phyloP scores from a whole-genome alignment of 2,113 vertebrate species.

The Pavo muticus region DNA sequence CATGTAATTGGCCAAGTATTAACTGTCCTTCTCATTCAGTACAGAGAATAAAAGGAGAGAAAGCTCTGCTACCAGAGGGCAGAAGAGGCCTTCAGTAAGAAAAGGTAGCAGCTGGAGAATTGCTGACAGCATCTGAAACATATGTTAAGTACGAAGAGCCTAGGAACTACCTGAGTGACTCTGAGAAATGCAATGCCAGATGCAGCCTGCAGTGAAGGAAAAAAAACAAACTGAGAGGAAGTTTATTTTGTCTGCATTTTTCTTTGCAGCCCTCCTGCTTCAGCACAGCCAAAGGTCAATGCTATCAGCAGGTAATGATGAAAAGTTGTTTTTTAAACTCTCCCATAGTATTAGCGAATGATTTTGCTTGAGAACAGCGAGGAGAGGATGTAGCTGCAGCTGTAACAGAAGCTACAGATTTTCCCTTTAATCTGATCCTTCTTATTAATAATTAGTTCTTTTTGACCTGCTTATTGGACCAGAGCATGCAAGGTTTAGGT shows the following conservation, averaged over 20 bases:
- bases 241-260: not conserved
- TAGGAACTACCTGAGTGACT: not conserved
- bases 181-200: not conserved
- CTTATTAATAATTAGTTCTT: conserved; percentile 41
- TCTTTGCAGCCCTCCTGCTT: not conserved
- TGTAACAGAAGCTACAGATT: not conserved
- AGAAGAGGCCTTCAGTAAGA: not conserved
- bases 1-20: not conserved
- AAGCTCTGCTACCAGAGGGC: not conserved
- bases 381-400: not conserved
- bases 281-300: conserved; percentile 12
- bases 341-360: not conserved
- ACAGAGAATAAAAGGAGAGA: not conserved
- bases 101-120: not conserved
- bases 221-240: not conserved
- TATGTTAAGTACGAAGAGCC: fast-evolving
- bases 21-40: not conserved
- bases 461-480: conserved; percentile 56
- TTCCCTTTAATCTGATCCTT: conserved; percentile 39
- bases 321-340: not conserved
- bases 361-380: conserved; percentile 23
- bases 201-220: not conserved
- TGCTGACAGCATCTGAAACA: not conserved
- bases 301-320: not conserved
- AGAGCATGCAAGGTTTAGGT: conserved; percentile 28